A percentile compares a stretch with the other conserved stretches of the same genome.
phyloP scores from a whole-genome alignment of 2,888 invertebrate species.

The Luffia ferchaultella region DNA sequence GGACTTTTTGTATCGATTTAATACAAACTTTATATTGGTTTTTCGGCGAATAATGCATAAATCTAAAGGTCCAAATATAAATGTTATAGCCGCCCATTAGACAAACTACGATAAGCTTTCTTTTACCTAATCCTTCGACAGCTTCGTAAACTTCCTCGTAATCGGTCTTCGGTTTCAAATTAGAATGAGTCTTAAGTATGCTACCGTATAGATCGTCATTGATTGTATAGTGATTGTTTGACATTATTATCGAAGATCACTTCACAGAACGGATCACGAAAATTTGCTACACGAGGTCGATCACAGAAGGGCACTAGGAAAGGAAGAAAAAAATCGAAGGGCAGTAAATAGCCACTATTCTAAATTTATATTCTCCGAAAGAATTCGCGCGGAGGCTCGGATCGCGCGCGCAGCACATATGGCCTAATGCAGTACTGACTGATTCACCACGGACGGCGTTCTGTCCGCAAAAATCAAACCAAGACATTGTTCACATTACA shows the following conservation, averaged over 20 bases:
- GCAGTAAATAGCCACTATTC: constrained; percentile 42
- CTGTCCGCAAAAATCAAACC: constrained; percentile 47
- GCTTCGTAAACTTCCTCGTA: constrained; percentile 52
- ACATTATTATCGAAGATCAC: constrained; percentile 25
- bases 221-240: constrained; percentile 46
- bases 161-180: constrained; percentile 26
- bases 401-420: constrained; percentile 58
- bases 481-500: constrained; percentile 53
- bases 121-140: constrained; percentile 50
- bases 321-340: constrained; percentile 28
- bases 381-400: constrained; percentile 21
- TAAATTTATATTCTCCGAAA: constrained; percentile 51
- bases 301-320: too few species aligned
- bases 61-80: too few species aligned
- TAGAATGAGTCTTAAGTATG: constrained; percentile 40
- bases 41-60: too few species aligned
- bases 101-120: too few species aligned
- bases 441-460: constrained; percentile 43
- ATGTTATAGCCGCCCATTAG: too few species aligned
- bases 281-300: too few species aligned
- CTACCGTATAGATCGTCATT: constrained; percentile 56
- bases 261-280: neutral
- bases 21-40: too few species aligned
- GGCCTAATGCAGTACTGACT: constrained; percentile 60
- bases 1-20: too few species aligned